Conservation (phyloP, 2,888 invertebrate species). For the Tachina grossa region DNA sequence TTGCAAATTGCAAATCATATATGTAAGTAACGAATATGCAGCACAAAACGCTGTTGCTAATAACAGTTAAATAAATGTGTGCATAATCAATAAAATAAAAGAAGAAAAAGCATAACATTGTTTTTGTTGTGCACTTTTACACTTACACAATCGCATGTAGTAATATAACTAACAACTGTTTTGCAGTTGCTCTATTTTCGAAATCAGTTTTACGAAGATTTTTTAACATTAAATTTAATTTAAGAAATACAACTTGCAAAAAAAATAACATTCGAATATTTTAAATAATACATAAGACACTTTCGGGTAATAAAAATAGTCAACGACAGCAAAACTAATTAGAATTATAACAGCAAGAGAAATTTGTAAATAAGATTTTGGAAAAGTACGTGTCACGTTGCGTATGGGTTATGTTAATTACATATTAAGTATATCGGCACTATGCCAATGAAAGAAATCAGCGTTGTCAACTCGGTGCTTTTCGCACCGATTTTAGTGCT, state of each 20-base stretch:
- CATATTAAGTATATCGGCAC: not conserved
- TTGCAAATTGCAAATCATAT: not conserved
- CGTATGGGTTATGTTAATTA: slow-evolving; percentile 11
- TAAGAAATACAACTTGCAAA: not conserved
- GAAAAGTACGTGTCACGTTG: slow-evolving; percentile 5
- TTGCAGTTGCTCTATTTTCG: slow-evolving; percentile 7
- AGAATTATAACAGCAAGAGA: not conserved
- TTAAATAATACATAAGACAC: too few relatives aligned
- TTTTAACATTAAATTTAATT: not conserved
- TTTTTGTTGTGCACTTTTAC: slow-evolving; percentile 25
- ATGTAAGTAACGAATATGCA: not conserved
- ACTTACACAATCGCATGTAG: not conserved
- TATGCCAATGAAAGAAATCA: too few relatives aligned
- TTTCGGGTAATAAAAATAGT: not conserved
- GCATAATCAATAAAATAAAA: slow-evolving; percentile 40
- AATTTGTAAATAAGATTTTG: not conserved
- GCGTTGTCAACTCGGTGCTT: too few relatives aligned
- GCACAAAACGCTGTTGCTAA: too few relatives aligned
- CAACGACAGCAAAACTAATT: not conserved
- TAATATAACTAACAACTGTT: slow-evolving; percentile 20
- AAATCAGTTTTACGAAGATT: slow-evolving; percentile 9
- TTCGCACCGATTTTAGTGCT: too few relatives aligned
- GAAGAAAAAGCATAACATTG: slow-evolving; percentile 2
- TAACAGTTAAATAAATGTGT: slow-evolving; percentile 11
- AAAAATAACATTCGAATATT: too few relatives aligned